Conservation (phyloP, 2,113 vertebrate genomes). For the Calonectris borealis region DNA sequence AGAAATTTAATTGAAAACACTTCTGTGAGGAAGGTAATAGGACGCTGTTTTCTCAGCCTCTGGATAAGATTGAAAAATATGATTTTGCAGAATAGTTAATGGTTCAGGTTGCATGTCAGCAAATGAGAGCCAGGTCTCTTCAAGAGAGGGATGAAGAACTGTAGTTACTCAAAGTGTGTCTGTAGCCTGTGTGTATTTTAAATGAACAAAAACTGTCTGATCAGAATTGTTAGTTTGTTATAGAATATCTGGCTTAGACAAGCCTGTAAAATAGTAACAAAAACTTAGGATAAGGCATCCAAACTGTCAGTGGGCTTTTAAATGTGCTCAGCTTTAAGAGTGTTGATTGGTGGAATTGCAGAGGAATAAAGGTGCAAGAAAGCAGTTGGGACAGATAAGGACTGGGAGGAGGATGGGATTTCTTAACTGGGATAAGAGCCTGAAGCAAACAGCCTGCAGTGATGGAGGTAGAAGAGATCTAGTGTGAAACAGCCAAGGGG, state of each 20-base stretch:
- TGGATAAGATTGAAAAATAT: neutral
- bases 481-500: neutral
- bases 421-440: neutral
- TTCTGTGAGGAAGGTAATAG: neutral
- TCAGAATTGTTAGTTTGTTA: neutral
- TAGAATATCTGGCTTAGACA: neutral
- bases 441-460: neutral
- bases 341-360: neutral
- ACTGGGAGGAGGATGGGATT: neutral
- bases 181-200: neutral
- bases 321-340: neutral
- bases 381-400: neutral
- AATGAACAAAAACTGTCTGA: neutral
- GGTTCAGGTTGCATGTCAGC: fast-evolving
- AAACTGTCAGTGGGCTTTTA: neutral
- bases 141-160: neutral
- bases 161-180: neutral
- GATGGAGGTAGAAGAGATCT: neutral
- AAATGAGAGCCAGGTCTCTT: neutral
- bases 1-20: neutral
- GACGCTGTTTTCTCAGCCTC: neutral
- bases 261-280: neutral
- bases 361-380: neutral
- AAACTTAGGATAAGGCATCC: neutral
- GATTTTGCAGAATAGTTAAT: neutral